Evolutionary conservation across 1,140 invertebrate genomes (phyloP), one percentile per base, ranked within the genome.

Genomic region (Panagrolaimus sp.): DNA sequence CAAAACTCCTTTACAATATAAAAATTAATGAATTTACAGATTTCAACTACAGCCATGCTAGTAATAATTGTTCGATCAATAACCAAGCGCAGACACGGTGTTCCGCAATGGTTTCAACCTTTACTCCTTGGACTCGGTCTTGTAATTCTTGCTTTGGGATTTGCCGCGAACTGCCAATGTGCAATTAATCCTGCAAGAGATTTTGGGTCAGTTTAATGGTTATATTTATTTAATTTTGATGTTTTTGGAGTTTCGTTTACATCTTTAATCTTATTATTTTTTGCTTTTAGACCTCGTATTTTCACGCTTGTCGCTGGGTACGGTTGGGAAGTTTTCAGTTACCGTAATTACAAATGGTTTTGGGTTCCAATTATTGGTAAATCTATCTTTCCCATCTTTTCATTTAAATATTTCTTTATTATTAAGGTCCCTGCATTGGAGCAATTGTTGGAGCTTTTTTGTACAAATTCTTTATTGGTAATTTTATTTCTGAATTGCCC

Each of bases 281-380:
- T 38, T 38, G 7, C 31, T 38, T 38, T 38, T 38, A 38, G 84
- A 0, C 88, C 88, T 0, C 75, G 88, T 48, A 63, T 88, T 13
- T 87, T 89, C 71, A 87, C 86, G 0, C 73, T 88, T 5, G 72
- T 87, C 5, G 84, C 84, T 43, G 87, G 87, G 5, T 89, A 87
- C 85, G 87, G 87, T 7, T 45, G 63, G 23, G 82, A 84, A 62
- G 81, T 84, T 0, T 88, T 88, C 75, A 57, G 51, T 27, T 57
- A 57, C 8, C 20, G 27, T 16, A 57, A 57, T 57, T 57, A 57
- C 4, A 57, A 20, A 20, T 57, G 51, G 51, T 57, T 57, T 23
- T 57, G 51, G 51, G 27, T 57, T 3, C 51, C 51, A 9, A 16
- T 57, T 16, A 27, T 57, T 16, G 51, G 31, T 38, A 38, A 38